Conservation (phyloP, 30 jellyfish, hydroid and myxozoan genomes). For the Turritopsis dohrnii region DNA sequence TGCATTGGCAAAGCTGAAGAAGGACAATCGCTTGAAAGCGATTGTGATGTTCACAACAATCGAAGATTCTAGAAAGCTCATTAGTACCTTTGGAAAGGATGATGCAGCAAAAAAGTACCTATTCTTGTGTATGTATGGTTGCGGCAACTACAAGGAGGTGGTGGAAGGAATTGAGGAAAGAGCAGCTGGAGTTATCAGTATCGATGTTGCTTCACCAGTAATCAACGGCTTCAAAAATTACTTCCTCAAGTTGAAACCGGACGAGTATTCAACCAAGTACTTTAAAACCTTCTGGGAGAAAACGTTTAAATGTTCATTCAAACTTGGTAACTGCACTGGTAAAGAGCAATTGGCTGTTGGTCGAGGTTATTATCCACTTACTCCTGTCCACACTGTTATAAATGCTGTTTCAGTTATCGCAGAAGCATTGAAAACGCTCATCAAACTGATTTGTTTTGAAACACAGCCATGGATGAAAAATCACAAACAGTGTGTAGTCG, state of each 20-base stretch:
- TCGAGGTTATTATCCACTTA: constrained; percentile 58
- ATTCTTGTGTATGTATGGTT: constrained; percentile 63
- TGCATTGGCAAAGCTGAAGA: constrained; percentile 3
- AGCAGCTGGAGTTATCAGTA: constrained; percentile 55
- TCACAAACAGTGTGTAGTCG: constrained; percentile 17
- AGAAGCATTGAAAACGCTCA: neutral
- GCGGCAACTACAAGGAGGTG: constrained; percentile 47
- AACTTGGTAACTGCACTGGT: constrained; percentile 9
- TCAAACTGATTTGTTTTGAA: neutral
- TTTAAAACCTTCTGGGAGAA: constrained; percentile 70
- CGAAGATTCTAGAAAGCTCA: constrained; percentile 42
- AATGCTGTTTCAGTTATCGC: constrained; percentile 42
- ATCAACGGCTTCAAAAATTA: constrained; percentile 47
- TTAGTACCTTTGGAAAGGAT: constrained; percentile 30
- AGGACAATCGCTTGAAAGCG: constrained; percentile 10
- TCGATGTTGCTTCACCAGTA: constrained; percentile 35
- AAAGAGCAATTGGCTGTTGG: constrained; percentile 22
- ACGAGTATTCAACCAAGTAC: neutral
- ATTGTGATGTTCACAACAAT: constrained; percentile 48
- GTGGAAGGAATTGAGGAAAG: constrained; percentile 53
- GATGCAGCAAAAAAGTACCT: constrained; percentile 38
- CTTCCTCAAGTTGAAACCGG: constrained; percentile 45
- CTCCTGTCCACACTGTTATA: constrained; percentile 74
- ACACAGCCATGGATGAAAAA: constrained; percentile 12
- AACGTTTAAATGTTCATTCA: constrained; percentile 48